Evolutionary conservation across 1,140 invertebrate species (phyloP), one percentile per base, ranked within the genome.

Genomic region (Cydia fagiglandana): DNA sequence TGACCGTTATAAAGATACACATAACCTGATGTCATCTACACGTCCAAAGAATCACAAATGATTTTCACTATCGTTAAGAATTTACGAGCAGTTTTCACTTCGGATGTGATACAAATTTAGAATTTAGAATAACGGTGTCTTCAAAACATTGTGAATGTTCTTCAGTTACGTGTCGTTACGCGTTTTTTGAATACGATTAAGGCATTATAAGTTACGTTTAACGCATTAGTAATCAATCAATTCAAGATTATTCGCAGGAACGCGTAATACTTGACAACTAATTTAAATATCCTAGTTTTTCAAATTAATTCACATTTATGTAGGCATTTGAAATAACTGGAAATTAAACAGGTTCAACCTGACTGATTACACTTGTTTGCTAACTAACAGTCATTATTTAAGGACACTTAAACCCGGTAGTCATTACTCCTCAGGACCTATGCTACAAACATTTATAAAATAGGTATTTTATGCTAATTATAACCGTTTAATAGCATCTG

Each of bases 81-180:
- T 70, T 20, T 70, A 70, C 34, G 66, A 70, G 66, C 34, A n/a
- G 66, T 70, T 70, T 70, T 70, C 66, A 45, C 66, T 70, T 70
- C 30, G 66, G n/a, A 70, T 70, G 66, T 70, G 66, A 70, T 9
- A 41, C 66, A 70, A 70, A 38, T 70, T 70, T 70, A 70, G 66
- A 70, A 70, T 70, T 70, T 61, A 61, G 56, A 61, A 61, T 61
- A 61, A 61, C 56, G 56, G 34, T 41, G 34, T 17, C 66, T 15
- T n/a, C 4, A 38, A 38, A 38, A 64, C 28, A 28, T 6, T 38
- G 3, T 47, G 45, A 24, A 24, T 24, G 24, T 24, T 24, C 24
- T 47, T 5, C 45, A 47, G 12, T 70, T 70, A 70, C 66, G 66
- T 70, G 34, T 9, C 13, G 66, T 70, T 70, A 38, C 66, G 66